A percentile compares a stretch with the other conserved stretches of the same genome.
These are phyloP conservation scores for Callaeas wilsoni DNA, from an alignment of 2,113 vertebrate species.

Conservation along the genomic window DNA sequence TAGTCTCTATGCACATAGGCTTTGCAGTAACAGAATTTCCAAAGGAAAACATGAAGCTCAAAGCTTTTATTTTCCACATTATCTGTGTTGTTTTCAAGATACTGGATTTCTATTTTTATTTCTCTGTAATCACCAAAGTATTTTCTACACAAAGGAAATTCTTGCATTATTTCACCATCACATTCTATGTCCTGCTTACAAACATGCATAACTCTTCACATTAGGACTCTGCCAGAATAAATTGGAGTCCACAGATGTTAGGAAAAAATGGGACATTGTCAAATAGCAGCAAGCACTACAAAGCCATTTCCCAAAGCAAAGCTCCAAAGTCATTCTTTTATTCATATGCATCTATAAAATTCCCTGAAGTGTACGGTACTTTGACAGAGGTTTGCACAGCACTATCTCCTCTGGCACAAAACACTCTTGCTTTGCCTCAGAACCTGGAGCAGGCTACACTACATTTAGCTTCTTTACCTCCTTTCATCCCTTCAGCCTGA, in stretches of 20 bases:
- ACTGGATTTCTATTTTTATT: not conserved
- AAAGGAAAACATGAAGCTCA: not conserved
- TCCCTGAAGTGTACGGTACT: not conserved
- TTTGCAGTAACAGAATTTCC: not conserved
- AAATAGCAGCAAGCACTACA: not conserved
- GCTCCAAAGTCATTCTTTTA: not conserved
- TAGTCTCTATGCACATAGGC: not conserved
- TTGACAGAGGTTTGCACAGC: not conserved
- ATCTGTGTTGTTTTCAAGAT: not conserved
- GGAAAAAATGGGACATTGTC: not conserved
- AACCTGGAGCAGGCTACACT: not conserved
- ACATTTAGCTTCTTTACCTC: not conserved
- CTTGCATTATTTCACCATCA: not conserved
- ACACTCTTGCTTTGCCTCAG: not conserved
- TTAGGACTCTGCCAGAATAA: not conserved
- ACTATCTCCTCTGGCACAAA: not conserved
- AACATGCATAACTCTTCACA: not conserved
- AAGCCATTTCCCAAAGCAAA: not conserved
- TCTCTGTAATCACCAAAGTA: not conserved
- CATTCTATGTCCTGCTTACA: not conserved
- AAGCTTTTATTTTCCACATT: not conserved
- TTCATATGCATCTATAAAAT: not conserved
- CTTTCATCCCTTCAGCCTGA: not conserved
- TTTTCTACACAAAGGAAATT: not conserved
- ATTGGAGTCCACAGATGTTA: not conserved